Conservation (phyloP, 2,113 vertebrate species). For the Sula dactylatra region DNA sequence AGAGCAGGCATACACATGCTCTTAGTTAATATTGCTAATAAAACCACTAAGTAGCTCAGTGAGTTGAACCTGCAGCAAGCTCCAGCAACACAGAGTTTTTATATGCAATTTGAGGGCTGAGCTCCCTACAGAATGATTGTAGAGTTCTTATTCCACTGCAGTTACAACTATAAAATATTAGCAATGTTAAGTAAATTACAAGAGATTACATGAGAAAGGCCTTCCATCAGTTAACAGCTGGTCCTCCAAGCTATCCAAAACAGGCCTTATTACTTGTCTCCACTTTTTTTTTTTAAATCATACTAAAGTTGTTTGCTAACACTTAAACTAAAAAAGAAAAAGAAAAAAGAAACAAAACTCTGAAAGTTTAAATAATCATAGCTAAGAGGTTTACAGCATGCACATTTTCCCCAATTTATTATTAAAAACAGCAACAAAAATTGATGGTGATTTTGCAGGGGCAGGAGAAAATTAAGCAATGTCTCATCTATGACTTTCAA, state of each 20-base stretch:
- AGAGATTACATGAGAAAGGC: background rate
- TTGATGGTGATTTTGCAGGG: background rate
- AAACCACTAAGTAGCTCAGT: background rate
- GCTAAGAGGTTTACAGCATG: background rate
- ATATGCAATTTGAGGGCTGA: background rate
- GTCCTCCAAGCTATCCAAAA: background rate
- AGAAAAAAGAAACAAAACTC: background rate
- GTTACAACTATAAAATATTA: background rate
- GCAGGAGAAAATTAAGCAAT: background rate
- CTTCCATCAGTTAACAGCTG: background rate
- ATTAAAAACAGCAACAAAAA: background rate
- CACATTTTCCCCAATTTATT: background rate
- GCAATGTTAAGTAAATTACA: background rate
- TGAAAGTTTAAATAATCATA: background rate
- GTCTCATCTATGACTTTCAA: background rate
- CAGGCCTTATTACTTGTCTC: background rate
- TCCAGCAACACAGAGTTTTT: background rate
- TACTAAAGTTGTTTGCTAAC: background rate
- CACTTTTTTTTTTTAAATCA: background rate
- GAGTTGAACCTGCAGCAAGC: background rate
- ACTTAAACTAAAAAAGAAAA: background rate
- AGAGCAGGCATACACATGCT: accelerated
- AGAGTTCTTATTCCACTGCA: background rate
- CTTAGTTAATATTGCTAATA: background rate
- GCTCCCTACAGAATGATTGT: background rate